Evolutionary conservation across 2,113 vertebrate species (phyloP).

Genomic region (Ariopsis seemanni): DNA sequence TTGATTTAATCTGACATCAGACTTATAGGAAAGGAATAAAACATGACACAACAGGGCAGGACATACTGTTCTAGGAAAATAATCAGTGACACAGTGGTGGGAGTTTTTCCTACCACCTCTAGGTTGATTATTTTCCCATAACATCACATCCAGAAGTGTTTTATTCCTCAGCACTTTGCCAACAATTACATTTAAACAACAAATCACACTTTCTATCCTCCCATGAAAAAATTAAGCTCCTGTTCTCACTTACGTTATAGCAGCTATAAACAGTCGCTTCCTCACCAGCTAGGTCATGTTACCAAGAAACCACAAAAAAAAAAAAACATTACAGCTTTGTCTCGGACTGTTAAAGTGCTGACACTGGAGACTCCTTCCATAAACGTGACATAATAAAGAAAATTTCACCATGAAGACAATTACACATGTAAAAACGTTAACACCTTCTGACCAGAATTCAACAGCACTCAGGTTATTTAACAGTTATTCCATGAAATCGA

Average conservation of each 20-base stretch:
- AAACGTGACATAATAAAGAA: neutral
- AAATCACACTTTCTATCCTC: neutral
- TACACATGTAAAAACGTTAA: neutral
- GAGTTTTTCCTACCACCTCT: neutral
- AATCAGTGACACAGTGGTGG: neutral
- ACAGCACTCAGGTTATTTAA: neutral
- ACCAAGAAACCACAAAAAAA: neutral
- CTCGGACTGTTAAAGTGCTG: neutral
- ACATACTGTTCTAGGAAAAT: neutral
- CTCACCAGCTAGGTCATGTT: neutral
- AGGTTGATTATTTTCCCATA: neutral
- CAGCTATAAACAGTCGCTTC: neutral
- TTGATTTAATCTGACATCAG: constrained; percentile 22
- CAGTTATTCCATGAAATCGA: too few species aligned
- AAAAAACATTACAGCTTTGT: neutral
- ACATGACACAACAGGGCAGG: neutral
- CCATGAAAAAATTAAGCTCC: neutral
- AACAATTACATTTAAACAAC: neutral
- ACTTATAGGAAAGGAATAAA: neutral
- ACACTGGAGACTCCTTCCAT: neutral
- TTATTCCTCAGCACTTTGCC: neutral
- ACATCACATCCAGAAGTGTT: neutral
- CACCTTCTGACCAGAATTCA: neutral
- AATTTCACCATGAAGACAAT: neutral
- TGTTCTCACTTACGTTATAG: neutral